phyloP scores from a whole-genome alignment of 2,797 vertebrate genomes.

The Neoniphon sammara region DNA sequence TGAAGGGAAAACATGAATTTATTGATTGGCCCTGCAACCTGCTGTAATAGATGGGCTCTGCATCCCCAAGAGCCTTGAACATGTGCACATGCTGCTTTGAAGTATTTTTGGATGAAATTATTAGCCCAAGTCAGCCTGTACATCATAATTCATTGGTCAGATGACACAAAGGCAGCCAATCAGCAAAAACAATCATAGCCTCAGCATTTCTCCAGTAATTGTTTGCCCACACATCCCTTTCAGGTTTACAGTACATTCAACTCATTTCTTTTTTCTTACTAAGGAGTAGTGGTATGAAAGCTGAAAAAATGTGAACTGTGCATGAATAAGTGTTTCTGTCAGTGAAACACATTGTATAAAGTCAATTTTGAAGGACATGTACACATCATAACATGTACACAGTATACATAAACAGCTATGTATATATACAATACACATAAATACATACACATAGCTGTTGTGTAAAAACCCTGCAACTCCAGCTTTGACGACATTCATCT shows the following conservation, averaged over 20 bases:
- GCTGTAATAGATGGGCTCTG: constrained; percentile 36
- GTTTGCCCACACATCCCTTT: constrained; percentile 13
- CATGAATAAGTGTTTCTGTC: not conserved
- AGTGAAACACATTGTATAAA: not conserved
- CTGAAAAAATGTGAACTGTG: constrained; percentile 9
- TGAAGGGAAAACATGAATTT: constrained; percentile 41
- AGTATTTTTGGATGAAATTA: constrained; percentile 44
- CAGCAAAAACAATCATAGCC: constrained; percentile 25
- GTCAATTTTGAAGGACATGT: too few relatives aligned
- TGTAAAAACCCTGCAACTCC: too few relatives aligned
- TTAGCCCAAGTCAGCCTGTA: constrained; percentile 28
- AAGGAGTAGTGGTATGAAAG: constrained; percentile 4
- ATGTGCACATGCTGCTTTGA: constrained; percentile 20
- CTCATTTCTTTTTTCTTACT: not conserved
- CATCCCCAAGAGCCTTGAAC: constrained; percentile 20
- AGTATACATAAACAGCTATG: too few relatives aligned
- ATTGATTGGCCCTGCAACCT: constrained; percentile 50
- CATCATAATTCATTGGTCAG: constrained; percentile 22
- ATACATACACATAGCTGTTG: too few relatives aligned
- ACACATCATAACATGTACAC: too few relatives aligned
- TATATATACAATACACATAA: too few relatives aligned
- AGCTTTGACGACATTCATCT: too few relatives aligned
- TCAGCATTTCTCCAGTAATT: constrained; percentile 4
- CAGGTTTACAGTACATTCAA: not conserved
- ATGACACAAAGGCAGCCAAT: constrained; percentile 23